Percentiles rank a stretch among this genome's conserved stretches.
phyloP scores from a whole-genome alignment of 2,888 invertebrate species.

The Koerneria pararmatus region DNA sequence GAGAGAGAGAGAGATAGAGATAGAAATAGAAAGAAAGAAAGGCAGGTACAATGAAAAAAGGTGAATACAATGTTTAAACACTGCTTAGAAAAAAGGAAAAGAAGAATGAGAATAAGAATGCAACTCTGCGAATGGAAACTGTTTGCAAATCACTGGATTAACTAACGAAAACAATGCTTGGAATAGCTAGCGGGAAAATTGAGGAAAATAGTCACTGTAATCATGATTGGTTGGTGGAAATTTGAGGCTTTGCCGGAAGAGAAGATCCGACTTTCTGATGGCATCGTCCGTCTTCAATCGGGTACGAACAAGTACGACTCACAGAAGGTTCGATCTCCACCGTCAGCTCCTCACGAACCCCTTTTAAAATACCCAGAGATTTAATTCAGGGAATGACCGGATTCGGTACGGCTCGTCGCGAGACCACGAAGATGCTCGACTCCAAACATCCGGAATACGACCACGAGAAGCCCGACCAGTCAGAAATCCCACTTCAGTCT shows the following conservation, averaged over 20 bases:
- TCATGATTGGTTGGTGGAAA: conserved; percentile 6
- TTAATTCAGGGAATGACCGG: conserved; percentile 50
- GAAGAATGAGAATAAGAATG: no score
- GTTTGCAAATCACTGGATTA: no score
- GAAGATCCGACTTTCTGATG: conserved; percentile 59
- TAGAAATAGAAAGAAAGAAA: no score
- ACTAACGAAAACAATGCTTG: no score
- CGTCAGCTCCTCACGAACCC: background rate
- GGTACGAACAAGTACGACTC: conserved; percentile 59
- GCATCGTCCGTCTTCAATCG: conserved; percentile 59
- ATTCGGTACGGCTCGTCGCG: conserved; percentile 59
- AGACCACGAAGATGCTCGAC: conserved; percentile 59
- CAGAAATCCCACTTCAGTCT: conserved; percentile 58
- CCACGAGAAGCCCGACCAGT: conserved; percentile 58
- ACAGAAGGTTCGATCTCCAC: conserved; percentile 43
- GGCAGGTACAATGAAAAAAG: no score
- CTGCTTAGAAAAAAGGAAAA: no score
- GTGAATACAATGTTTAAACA: no score
- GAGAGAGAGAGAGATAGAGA: no score
- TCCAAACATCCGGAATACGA: conserved; percentile 60
- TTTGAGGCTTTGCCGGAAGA: conserved; percentile 59
- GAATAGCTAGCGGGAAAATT: no score
- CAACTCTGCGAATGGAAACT: no score
- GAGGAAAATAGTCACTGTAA: no score
- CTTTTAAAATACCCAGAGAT: background rate